Conservation (phyloP, 2,888 invertebrate species). For the Anodontia alba region DNA sequence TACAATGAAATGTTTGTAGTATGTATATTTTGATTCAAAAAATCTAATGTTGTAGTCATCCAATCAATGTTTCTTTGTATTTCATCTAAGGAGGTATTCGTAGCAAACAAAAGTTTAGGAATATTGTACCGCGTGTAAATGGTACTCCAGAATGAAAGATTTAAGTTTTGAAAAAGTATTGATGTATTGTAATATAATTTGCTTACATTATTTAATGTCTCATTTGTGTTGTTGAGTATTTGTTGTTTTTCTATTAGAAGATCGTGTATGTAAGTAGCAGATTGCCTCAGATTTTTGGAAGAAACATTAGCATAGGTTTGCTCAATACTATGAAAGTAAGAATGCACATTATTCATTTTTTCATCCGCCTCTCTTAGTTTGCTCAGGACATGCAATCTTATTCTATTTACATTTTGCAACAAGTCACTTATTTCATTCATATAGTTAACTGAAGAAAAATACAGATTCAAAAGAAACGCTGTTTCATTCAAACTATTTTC, state of each 20-base stretch:
- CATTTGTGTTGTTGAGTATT: conserved; percentile 21
- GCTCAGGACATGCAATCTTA: no score
- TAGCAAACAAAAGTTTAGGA: background rate
- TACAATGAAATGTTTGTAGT: conserved; percentile 12
- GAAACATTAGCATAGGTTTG: conserved; percentile 52
- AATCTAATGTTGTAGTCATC: background rate
- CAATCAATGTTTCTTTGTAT: background rate
- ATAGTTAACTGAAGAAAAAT: background rate
- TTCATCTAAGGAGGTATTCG: background rate
- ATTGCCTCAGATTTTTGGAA: conserved; percentile 25
- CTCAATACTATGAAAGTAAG: conserved; percentile 11
- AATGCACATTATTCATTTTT: background rate
- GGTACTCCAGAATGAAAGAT: background rate
- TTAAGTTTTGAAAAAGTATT: background rate
- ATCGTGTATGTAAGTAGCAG: conserved; percentile 26
- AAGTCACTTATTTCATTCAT: background rate
- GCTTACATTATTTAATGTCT: background rate
- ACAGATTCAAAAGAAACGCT: background rate
- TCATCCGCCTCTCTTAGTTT: no score
- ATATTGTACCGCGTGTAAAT: background rate
- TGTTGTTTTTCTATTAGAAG: conserved; percentile 25
- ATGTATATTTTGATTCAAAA: background rate
- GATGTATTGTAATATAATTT: background rate
- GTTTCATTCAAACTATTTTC: background rate
- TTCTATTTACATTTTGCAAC: background rate